Conservation (phyloP, 2,113 vertebrate genomes). For the Nannospalax galili region DNA sequence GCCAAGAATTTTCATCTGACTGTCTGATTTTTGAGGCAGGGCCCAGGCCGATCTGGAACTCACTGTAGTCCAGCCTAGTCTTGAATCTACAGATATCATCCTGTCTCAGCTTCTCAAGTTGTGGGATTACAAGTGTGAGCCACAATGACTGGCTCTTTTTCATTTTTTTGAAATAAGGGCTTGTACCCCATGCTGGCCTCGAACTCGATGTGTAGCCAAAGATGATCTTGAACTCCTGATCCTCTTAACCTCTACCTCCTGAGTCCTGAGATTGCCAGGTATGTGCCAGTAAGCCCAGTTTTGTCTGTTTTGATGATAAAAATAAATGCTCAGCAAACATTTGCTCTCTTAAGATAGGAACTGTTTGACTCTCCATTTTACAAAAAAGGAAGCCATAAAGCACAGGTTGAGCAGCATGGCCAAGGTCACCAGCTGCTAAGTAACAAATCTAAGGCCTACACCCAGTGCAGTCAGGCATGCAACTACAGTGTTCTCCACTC, state of each 20-base stretch:
- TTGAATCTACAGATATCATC: neutral
- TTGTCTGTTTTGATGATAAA: conserved; percentile 2
- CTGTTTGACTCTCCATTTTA: conserved; percentile 27
- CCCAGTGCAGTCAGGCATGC: neutral
- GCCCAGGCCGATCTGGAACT: neutral
- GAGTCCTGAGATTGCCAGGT: neutral
- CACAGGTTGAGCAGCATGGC: neutral
- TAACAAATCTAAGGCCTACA: neutral
- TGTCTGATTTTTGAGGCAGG: neutral
- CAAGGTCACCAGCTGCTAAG: neutral
- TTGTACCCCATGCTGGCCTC: neutral
- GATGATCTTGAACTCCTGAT: neutral
- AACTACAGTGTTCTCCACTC: neutral
- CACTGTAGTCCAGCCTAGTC: neutral
- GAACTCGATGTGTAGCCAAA: neutral
- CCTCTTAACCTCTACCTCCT: no score
- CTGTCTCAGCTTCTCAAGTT: neutral
- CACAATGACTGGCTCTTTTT: neutral
- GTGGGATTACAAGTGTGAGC: neutral
- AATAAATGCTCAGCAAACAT: neutral
- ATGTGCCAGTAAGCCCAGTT: neutral
- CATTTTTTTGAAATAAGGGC: neutral
- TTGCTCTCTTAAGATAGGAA: neutral
- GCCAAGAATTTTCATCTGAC: neutral
- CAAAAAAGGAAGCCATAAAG: neutral